Evolutionary conservation across 2,888 invertebrate genomes (phyloP).

Genomic region (Gnatocerus cornutus): DNA sequence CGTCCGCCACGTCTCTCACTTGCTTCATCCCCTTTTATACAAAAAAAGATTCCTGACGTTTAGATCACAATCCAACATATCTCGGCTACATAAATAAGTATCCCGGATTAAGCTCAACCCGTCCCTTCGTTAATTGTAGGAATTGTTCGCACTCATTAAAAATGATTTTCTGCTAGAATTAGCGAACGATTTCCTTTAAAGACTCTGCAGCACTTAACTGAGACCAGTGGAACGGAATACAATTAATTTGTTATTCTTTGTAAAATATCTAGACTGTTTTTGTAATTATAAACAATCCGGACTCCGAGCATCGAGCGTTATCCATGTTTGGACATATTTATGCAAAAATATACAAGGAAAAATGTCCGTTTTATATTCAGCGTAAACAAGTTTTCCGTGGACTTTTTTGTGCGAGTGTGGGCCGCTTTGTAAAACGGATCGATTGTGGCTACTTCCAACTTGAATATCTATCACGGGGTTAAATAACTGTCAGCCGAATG

Average conservation of each 20-base stretch:
- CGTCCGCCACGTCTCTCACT: constrained; percentile 37
- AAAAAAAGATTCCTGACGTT: constrained; percentile 30
- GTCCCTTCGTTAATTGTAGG: constrained; percentile 18
- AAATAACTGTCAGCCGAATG: constrained; percentile 62
- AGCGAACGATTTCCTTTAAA: constrained; percentile 22
- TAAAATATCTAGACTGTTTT: too few species aligned
- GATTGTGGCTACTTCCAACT: constrained; percentile 51
- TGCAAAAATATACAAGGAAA: constrained; percentile 36
- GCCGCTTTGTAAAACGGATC: constrained; percentile 30
- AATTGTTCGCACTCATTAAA: constrained; percentile 16
- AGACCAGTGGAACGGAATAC: neutral
- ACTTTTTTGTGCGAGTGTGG: constrained; percentile 16
- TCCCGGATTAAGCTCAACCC: neutral
- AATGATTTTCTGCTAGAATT: constrained; percentile 28
- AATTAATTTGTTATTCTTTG: too few species aligned
- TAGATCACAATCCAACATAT: constrained; percentile 25
- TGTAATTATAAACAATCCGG: constrained; percentile 8
- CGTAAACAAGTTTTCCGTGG: constrained; percentile 38
- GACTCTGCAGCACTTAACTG: constrained; percentile 5
- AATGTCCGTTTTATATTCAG: constrained; percentile 35
- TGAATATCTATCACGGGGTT: constrained; percentile 63
- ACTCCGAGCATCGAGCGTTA: constrained; percentile 14
- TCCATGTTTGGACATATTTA: constrained; percentile 29
- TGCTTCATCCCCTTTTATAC: constrained; percentile 30
- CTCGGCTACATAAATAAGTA: constrained; percentile 19